A percentile compares a stretch with the other conserved stretches of the same genome.
These are phyloP conservation scores for Muntiacus muntjak DNA, from an alignment of 2,113 vertebrate genomes.

Conservation along the genomic window DNA sequence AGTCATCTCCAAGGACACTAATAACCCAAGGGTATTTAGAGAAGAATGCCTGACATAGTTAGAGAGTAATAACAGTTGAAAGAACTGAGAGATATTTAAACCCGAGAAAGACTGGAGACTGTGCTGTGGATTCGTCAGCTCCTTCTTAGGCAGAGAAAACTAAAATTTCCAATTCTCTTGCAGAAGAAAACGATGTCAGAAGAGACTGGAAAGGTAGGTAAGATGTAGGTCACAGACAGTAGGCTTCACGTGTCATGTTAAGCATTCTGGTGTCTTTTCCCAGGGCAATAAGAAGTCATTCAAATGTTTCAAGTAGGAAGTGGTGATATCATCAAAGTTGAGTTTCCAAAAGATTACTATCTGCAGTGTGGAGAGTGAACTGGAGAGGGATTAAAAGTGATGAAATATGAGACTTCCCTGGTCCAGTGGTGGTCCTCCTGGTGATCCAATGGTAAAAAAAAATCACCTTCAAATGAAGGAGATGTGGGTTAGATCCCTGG, in stretches of 20 bases:
- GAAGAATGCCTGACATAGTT: neutral
- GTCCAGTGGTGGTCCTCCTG: too few species aligned
- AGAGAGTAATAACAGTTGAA: neutral
- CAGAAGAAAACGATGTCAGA: neutral
- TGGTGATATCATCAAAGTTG: neutral
- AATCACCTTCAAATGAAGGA: neutral
- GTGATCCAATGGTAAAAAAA: neutral
- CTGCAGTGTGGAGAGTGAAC: neutral
- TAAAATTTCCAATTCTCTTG: neutral
- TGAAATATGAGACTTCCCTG: neutral
- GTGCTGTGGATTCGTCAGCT: neutral
- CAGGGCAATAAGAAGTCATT: neutral
- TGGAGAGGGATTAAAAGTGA: neutral
- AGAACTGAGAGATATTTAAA: neutral
- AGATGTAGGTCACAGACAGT: neutral
- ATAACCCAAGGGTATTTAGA: too few species aligned
- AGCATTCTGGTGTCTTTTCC: neutral
- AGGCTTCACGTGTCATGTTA: rapidly evolving
- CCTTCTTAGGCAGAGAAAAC: neutral
- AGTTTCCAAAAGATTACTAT: neutral
- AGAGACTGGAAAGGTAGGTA: neutral
- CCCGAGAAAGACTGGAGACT: neutral
- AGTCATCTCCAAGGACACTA: neutral
- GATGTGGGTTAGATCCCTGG: neutral
- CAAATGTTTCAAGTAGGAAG: neutral